Percentiles rank a stretch among this genome's conserved stretches.
phyloP scores from a whole-genome alignment of 2,797 vertebrate species.

The Myiothlypis coronata region DNA sequence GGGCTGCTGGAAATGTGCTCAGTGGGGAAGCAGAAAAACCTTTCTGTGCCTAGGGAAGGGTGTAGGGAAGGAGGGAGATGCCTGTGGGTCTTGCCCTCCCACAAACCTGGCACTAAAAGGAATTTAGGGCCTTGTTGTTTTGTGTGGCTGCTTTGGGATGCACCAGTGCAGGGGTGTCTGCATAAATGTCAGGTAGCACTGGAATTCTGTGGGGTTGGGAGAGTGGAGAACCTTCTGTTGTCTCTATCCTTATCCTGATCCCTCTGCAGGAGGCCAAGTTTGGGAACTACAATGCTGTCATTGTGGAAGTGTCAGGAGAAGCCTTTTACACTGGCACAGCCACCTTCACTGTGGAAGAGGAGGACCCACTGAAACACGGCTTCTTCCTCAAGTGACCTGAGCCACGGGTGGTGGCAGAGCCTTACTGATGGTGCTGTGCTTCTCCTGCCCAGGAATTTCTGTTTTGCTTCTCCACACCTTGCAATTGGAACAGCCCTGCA shows the following conservation, averaged over 20 bases:
- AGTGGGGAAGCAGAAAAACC: neutral
- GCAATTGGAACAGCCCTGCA: neutral
- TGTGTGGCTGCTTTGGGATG: neutral
- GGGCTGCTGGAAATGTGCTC: neutral
- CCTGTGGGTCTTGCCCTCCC: neutral
- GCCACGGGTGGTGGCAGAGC: neutral
- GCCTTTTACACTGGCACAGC: conserved; percentile 89
- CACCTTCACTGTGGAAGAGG: conserved; percentile 83
- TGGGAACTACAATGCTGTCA: conserved; percentile 84
- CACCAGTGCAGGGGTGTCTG: neutral
- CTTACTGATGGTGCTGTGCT: neutral
- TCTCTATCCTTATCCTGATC: neutral
- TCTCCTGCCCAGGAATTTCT: neutral
- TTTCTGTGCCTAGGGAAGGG: neutral
- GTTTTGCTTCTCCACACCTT: rapidly evolving
- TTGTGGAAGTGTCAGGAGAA: conserved; percentile 90
- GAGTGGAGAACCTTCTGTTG: neutral
- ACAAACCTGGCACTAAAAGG: neutral
- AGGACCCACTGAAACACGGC: conserved; percentile 81
- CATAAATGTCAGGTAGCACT: rapidly evolving
- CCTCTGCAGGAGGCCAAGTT: conserved; percentile 82
- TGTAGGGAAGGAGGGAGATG: neutral
- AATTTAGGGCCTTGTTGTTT: neutral
- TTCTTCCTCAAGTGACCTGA: conserved; percentile 84
- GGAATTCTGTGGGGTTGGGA: neutral